These are phyloP conservation scores for Gadopsis marmoratus DNA, from an alignment of 2,797 vertebrate genomes.

Conservation along the genomic window DNA sequence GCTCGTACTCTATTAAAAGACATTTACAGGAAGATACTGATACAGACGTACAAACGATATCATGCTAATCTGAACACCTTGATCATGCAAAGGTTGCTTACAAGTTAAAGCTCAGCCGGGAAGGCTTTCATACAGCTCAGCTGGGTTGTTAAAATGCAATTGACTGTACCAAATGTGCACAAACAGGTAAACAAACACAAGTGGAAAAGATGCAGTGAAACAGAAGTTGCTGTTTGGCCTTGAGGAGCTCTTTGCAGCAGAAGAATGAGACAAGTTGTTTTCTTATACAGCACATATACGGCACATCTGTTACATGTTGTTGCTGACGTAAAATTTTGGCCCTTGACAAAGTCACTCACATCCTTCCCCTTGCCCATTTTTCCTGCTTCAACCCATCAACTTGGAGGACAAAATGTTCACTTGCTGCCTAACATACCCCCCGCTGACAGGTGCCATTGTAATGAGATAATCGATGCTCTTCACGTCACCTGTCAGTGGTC, in stretches of 20 bases:
- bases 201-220: not conserved
- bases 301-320: too few species aligned
- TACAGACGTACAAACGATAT: not conserved
- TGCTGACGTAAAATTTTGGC: too few species aligned
- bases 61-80: not conserved
- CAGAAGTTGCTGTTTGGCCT: slow-evolving; percentile 2
- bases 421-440: too few species aligned
- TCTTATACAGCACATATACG: not conserved
- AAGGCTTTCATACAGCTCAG: not conserved
- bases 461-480: too few species aligned
- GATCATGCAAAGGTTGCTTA: not conserved
- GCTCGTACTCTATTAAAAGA: not conserved
- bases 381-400: too few species aligned
- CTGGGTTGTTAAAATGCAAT: not conserved
- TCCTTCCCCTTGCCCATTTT: too few species aligned
- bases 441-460: too few species aligned
- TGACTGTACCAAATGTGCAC: not conserved
- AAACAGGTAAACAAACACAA: not conserved
- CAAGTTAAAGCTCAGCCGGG: not conserved
- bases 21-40: too few species aligned
- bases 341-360: too few species aligned
- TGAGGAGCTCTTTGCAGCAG: not conserved
- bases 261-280: not conserved
- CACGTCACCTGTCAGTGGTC: too few species aligned
- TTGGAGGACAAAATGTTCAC: too few species aligned